Percentiles rank a stretch among this genome's conserved stretches.
Evolutionary conservation across 2,888 invertebrate genomes (phyloP).

Genomic region (Nymphalis c-album): DNA sequence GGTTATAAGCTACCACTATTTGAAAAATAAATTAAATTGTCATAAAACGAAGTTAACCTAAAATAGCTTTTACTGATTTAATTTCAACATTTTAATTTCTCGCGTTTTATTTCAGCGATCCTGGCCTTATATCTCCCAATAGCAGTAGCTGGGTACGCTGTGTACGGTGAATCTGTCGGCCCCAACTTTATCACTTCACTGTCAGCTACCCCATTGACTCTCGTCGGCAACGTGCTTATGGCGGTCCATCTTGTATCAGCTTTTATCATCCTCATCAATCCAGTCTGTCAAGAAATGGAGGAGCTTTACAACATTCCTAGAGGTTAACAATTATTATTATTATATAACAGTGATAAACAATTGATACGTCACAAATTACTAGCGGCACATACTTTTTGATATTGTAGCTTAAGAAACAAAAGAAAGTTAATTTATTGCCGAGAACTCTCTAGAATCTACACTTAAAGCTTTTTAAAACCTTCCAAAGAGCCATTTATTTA

Average conservation of each 20-base stretch:
- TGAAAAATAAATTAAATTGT: background rate
- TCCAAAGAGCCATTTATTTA: too few relatives aligned
- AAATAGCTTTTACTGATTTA: background rate
- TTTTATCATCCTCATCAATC: slow-evolving; percentile 86
- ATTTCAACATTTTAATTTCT: background rate
- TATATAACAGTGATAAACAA: too few relatives aligned
- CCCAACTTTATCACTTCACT: slow-evolving; percentile 83
- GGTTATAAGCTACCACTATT: too few relatives aligned
- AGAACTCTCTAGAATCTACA: too few relatives aligned
- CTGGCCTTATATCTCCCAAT: slow-evolving; percentile 82
- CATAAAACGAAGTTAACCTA: background rate
- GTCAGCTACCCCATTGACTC: slow-evolving; percentile 76
- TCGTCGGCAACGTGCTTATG: slow-evolving; percentile 83
- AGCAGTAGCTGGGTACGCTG: slow-evolving; percentile 82
- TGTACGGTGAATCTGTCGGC: slow-evolving; percentile 82
- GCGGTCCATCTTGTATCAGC: slow-evolving; percentile 84
- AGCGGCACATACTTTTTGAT: too few relatives aligned
- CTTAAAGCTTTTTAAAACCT: too few relatives aligned
- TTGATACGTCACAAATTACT: too few relatives aligned
- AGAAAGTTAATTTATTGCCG: too few relatives aligned
- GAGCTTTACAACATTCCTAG: slow-evolving; percentile 83
- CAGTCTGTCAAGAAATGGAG: slow-evolving; percentile 86
- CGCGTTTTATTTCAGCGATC: slow-evolving; percentile 68
- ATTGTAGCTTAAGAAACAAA: too few relatives aligned
- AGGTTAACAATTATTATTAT: slow-evolving; percentile 63